These are phyloP conservation scores for Microcebus griseorufus DNA, from an alignment of 2,113 vertebrate species.

Conservation along the genomic window DNA sequence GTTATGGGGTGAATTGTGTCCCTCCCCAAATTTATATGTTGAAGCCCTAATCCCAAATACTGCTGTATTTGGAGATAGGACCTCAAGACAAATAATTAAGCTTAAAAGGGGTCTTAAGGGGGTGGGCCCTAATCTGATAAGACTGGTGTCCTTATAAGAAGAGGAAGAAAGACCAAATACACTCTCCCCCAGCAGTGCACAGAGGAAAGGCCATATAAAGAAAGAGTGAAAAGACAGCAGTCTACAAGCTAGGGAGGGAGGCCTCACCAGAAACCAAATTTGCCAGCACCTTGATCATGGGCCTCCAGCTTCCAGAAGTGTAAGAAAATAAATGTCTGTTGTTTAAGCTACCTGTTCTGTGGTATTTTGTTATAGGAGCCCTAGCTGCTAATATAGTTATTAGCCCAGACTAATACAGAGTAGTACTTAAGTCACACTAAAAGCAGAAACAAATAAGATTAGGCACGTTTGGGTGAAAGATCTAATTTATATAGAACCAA, in stretches of 20 bases:
- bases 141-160: background rate
- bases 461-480: no score
- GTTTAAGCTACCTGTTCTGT: background rate
- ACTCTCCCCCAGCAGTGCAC: background rate
- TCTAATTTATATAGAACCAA: no score
- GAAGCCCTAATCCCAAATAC: background rate
- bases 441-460: background rate
- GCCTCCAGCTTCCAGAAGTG: background rate
- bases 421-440: slow-evolving; percentile 10
- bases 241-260: background rate
- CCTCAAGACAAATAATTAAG: background rate
- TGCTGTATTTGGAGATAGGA: background rate
- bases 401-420: background rate
- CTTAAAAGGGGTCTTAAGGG: background rate
- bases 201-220: no score
- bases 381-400: no score
- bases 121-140: background rate
- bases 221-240: background rate
- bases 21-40: background rate
- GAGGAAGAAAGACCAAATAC: background rate
- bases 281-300: background rate
- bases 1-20: background rate
- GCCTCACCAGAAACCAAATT: background rate
- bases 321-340: background rate
- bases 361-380: background rate